phyloP scores from a whole-genome alignment of 2,888 invertebrate genomes.

The Chalcosyrphus nemorum region DNA sequence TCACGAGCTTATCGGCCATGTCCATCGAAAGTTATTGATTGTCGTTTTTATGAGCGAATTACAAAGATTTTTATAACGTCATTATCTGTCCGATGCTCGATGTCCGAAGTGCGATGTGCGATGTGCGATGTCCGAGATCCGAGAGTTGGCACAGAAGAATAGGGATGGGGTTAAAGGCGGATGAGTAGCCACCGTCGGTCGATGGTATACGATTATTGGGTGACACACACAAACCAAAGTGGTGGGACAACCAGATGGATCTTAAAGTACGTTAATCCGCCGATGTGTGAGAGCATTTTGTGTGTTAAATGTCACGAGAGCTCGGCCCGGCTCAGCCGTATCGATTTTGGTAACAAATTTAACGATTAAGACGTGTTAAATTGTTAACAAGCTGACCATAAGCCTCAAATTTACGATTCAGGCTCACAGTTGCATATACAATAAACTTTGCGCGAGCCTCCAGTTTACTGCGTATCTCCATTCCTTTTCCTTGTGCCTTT shows the following conservation, averaged over 20 bases:
- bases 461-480: not conserved
- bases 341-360: constrained; percentile 78
- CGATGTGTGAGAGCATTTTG: constrained; percentile 63
- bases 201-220: constrained; percentile 65
- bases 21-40: constrained; percentile 73
- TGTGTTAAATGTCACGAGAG: constrained; percentile 62
- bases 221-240: constrained; percentile 51
- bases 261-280: constrained; percentile 71
- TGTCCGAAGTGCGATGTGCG: constrained; percentile 49
- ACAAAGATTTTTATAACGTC: constrained; percentile 73
- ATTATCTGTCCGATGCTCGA: constrained; percentile 67
- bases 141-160: constrained; percentile 35
- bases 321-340: constrained; percentile 35
- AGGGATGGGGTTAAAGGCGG: constrained; percentile 67
- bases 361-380: constrained; percentile 82
- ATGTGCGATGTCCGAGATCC: constrained; percentile 54
- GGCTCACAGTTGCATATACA: constrained; percentile 44
- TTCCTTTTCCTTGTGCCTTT: not conserved
- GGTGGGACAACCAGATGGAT: constrained; percentile 48
- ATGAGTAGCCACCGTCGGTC: constrained; percentile 39
- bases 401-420: constrained; percentile 80
- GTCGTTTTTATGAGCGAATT: constrained; percentile 73
- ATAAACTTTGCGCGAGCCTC: constrained; percentile 28
- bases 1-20: constrained; percentile 71
- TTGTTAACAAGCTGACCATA: constrained; percentile 82